Conservation (phyloP, 2,797 vertebrate species). For the Gymnocypris eckloni region DNA sequence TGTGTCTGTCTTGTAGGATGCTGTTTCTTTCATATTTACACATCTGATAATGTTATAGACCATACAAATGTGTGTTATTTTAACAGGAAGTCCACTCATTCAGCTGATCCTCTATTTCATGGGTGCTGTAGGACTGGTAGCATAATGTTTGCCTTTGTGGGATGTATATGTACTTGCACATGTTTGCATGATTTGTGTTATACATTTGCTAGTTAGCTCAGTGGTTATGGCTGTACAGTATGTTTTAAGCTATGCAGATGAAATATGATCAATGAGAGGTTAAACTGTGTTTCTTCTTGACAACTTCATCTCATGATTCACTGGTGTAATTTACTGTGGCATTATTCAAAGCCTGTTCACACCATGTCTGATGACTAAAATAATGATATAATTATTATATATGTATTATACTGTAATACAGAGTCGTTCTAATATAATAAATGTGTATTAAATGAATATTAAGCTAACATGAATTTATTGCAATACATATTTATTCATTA, state of each 20-base stretch:
- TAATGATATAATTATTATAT: too few relatives aligned
- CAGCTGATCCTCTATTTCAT: conserved; percentile 63
- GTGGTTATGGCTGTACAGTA: not conserved
- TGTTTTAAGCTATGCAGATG: not conserved
- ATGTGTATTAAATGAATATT: too few relatives aligned
- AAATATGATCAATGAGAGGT: not conserved
- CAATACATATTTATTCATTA: too few relatives aligned
- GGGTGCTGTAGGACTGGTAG: conserved; percentile 71
- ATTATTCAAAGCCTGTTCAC: not conserved
- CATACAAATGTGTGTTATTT: conserved; percentile 68
- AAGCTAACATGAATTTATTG: too few relatives aligned
- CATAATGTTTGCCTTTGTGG: conserved; percentile 64
- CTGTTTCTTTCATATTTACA: conserved; percentile 4
- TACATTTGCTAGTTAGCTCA: not conserved
- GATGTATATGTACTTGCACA: conserved; percentile 8
- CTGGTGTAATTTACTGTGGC: not conserved
- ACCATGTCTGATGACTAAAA: not conserved
- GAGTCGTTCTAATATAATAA: too few relatives aligned
- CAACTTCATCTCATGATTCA: not conserved
- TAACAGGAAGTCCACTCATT: conserved; percentile 70
- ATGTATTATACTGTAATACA: too few relatives aligned
- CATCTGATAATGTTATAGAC: conserved; percentile 7
- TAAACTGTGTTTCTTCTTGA: not conserved
- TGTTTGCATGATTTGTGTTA: conserved; percentile 41
- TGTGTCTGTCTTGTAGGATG: not conserved